A percentile compares a stretch with the other conserved stretches of the same genome.
Evolutionary conservation across 2,113 vertebrate genomes (phyloP).

Genomic region (Lophius piscatorius): DNA sequence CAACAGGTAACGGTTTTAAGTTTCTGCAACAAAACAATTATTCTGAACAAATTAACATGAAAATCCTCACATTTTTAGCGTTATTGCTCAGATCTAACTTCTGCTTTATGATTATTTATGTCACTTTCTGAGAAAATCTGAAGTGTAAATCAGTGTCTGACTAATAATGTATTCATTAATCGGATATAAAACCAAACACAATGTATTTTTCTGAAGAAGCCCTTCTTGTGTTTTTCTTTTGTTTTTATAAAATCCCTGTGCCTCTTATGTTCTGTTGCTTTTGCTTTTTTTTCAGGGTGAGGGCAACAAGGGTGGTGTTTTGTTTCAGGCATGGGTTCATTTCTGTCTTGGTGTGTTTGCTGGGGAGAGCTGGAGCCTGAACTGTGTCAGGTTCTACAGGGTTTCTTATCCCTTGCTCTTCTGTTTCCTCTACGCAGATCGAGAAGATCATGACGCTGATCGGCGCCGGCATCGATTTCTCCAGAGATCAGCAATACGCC

Average conservation of each 20-base stretch:
- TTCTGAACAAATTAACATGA: too few species aligned
- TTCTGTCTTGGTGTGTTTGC: slow-evolving; percentile 26
- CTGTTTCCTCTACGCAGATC: slow-evolving; percentile 84
- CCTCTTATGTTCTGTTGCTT: background rate
- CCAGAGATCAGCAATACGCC: slow-evolving; percentile 89
- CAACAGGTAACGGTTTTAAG: too few species aligned
- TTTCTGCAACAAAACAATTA: too few species aligned
- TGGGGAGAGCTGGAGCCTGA: slow-evolving; percentile 50
- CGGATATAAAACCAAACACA: too few species aligned
- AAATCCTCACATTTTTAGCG: too few species aligned
- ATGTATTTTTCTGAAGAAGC: too few species aligned
- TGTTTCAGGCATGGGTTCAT: slow-evolving; percentile 16
- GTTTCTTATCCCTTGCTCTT: slow-evolving; percentile 44
- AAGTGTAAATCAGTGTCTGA: too few species aligned
- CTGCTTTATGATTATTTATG: too few species aligned
- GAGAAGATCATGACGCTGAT: slow-evolving; percentile 99
- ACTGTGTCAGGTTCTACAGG: background rate
- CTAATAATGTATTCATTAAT: too few species aligned
- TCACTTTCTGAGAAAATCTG: too few species aligned
- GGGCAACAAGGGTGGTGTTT: slow-evolving; percentile 7
- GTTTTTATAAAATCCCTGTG: slow-evolving; percentile 12
- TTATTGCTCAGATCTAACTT: too few species aligned
- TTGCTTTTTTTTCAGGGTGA: slow-evolving; percentile 12
- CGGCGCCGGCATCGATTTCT: slow-evolving; percentile 95
- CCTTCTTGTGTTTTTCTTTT: slow-evolving; percentile 15